Evolutionary conservation across 2,888 invertebrate genomes (phyloP), one percentile per base, ranked within the genome.

Genomic region (Cephus nigrinus): DNA sequence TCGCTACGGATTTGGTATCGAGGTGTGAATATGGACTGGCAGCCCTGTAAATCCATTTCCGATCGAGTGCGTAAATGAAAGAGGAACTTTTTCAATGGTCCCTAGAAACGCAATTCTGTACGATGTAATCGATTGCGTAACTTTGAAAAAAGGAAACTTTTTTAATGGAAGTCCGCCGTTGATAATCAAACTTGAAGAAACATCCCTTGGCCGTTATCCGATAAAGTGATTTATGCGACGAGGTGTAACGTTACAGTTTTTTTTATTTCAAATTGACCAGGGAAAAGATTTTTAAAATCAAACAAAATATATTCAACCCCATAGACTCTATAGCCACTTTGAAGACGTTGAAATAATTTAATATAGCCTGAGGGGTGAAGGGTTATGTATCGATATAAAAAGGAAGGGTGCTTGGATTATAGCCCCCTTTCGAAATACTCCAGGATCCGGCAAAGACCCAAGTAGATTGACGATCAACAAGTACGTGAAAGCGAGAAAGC

Each of bases 401-500:
- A 3, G 12, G 4, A 71, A 71, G 31, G 71, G 71, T 71, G 31
- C 12, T 71, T 71, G 3, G 71, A 71, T 71, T 71, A 31, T 15
- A 31, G 23, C 23, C 23, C 23, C 9, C 23, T 55, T 23, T 55
- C 5, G 4, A 71, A 71, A 71, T 32, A 32, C 11, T 71, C 12
- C 71, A 71, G 71, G 31, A 71, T 71, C 31, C 71, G 32, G 15
- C 12, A 33, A 31, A 71, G 35, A 12, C 36, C 23, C 74, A 11
- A 74, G 35, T 34, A 74, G 31, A 74, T 23, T n/a, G 74, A 35
- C 35, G 74, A 74, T 35, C 74, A 74, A 74, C 74, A 74, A 74
- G 74, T 74, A 74, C 35, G 30, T 12, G 33, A 12, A 33, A 74
- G 68, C 23, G 33, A 40, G 15, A 34, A 69, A 69, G 75, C 40